Evolutionary conservation across 2,113 vertebrate species (phyloP), one percentile per base, ranked within the genome.

Genomic region (Nesoenas mayeri): DNA sequence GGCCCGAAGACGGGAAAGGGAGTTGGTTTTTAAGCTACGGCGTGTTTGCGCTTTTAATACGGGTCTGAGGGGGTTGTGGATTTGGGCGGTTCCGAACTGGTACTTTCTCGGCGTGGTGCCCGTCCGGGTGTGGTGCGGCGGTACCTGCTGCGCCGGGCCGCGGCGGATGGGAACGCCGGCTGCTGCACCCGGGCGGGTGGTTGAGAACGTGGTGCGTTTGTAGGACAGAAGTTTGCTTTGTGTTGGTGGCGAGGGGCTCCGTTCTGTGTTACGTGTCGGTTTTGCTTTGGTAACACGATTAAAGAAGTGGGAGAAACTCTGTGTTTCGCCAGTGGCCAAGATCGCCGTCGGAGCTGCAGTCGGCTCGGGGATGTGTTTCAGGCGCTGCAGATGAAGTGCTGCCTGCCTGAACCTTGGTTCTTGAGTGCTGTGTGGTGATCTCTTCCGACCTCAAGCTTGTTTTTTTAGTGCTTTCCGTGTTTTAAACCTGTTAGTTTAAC

Each of bases 81-180:
- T 8, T 2, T 4, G 29, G 26, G 20, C 24, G 1, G 48, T 16
- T 62, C n/a, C 16, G 5, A 0, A 0, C 5, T 1, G 74, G 31
- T 15, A 0, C 12, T 20, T 10, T 15, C 36, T 32, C 8, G 0
- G n/a, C 19, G 6, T 2, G 48, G 4, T 11, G 40, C 57, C 32
- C 13, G 1, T 2, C 34, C 1, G 34, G 48, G n/a, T 5, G 64
- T n/a, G 13, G 47, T 12, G 60, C 11, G 17, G 50, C 5, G 16
- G 48, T 21, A 50, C 44, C 44, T 47, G 44, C 44, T 47, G 44
- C 44, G 19, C 44, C 21, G 48, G 48, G 10, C 48, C 20, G 22
- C 48, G 48, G 48, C 22, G 48, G 18, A 19, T 47, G 44, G 44
- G 17, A 47, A 24, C 48, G 20, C 20, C 48, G 9, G 71, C 16